Conservation (phyloP, 2,888 invertebrate species). For the Pandemis cinnamomeana region DNA sequence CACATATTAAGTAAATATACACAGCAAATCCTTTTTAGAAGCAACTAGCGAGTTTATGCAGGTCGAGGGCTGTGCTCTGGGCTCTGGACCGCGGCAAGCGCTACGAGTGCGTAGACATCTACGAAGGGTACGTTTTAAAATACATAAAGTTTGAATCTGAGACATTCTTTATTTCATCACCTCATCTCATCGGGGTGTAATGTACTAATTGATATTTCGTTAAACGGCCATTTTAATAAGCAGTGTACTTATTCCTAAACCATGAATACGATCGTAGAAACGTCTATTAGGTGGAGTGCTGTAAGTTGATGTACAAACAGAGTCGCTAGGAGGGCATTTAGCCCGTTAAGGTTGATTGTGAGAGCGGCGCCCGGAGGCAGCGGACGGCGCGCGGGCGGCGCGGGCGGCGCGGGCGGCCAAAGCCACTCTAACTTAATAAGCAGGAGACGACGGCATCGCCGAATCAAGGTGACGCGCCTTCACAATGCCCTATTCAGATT, state of each 20-base stretch:
- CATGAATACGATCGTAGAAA: conserved; percentile 26
- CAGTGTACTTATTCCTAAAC: conserved; percentile 10
- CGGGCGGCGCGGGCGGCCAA: conserved; percentile 64
- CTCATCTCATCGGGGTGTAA: too few species aligned
- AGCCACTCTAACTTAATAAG: conserved; percentile 81
- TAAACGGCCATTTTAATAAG: conserved; percentile 3
- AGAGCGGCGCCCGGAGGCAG: conserved; percentile 56
- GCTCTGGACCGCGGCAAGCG: background rate
- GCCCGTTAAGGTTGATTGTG: conserved; percentile 65
- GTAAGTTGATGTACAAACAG: conserved; percentile 37
- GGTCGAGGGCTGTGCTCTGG: background rate
- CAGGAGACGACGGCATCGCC: conserved; percentile 67
- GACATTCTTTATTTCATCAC: too few species aligned
- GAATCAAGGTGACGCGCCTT: conserved; percentile 82
- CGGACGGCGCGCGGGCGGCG: conserved; percentile 60
- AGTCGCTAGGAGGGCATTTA: conserved; percentile 61
- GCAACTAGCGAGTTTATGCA: conserved; percentile 21
- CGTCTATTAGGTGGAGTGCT: conserved; percentile 31
- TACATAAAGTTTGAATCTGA: too few species aligned
- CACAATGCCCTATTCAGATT: conserved; percentile 84
- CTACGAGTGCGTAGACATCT: conserved; percentile 1
- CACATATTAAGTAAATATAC: conserved; percentile 59
- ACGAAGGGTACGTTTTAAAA: background rate
- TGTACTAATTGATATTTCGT: background rate
- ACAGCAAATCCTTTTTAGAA: conserved; percentile 61